Evolutionary conservation across 2,113 vertebrate species (phyloP).

Genomic region (Peromyscus californicus): DNA sequence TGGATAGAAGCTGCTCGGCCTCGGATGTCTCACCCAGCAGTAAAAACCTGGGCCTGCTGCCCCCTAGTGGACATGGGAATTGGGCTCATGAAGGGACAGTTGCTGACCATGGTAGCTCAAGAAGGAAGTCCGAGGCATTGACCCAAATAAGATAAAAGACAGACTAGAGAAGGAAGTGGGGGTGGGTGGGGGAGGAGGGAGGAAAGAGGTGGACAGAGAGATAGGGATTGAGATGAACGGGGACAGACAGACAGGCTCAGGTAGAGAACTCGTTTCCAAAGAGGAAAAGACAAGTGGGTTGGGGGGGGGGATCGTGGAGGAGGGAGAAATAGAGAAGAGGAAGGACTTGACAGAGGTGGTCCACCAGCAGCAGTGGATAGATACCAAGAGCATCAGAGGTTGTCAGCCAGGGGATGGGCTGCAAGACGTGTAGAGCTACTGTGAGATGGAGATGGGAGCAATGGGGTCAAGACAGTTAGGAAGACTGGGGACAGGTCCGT

Average conservation of each 20-base stretch:
- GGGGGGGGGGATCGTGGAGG: too few relatives aligned
- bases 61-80: constrained; percentile 77
- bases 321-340: too few relatives aligned
- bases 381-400: background rate
- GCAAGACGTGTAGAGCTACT: rapidly evolving
- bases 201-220: background rate
- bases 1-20: background rate
- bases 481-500: background rate
- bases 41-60: constrained; percentile 76
- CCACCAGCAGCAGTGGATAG: background rate
- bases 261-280: background rate
- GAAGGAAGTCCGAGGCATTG: background rate
- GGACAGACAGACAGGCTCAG: constrained; percentile 35
- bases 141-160: background rate
- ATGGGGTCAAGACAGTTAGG: background rate
- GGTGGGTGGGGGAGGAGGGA: background rate
- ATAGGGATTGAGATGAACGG: background rate
- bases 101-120: background rate
- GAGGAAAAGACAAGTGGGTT: background rate
- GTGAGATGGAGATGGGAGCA: background rate
- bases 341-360: too few relatives aligned
- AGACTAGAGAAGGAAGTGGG: background rate
- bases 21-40: background rate
- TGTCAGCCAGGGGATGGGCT: background rate
- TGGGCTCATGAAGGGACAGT: background rate